Base-by-base conservation (phyloP, 2,888 invertebrate genomes). In the Boloria euphrosyne region DNA sequence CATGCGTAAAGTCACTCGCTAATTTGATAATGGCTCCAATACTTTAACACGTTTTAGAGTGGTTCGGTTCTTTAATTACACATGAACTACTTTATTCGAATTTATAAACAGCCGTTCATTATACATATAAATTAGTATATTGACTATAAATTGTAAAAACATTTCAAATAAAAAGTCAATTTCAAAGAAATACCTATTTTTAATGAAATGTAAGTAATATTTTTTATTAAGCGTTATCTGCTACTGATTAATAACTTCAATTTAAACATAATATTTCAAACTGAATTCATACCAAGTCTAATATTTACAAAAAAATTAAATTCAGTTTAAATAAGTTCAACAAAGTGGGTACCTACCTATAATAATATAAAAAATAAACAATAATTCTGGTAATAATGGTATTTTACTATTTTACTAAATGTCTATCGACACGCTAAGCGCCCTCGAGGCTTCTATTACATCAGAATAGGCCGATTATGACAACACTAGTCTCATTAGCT, bases 401-500 rank as follows among this genome's bases (percentile, higher is more conserved):
- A 66, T 55, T 61, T 61, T 55, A 47, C 50, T 62, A 66, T 55
- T 61, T 61, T 55, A 47, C 50, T 62, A 62, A 57, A 57, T 16
- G 57, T 51, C 44, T 55, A 66, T 62, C 66, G 62, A 27, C 44
- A 62, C 62, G 55, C 57, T 57, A 52, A 58, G 57, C 64, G 63
- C 55, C 63, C 55, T 46, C 57, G 27, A 65, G 67, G 69, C 69
- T 67, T 71, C 71, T 22, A 52, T 71, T 69, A 70, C 66, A 54
- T 62, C 60, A 69, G 49, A 70, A 63, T 67, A 62, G 67, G 64
- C 71, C 65, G 67, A 66, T 68, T 70, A 70, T 68, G 54, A 62
- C 63, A 69, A 31, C 61, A 63, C 60, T 63, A 66, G 70, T 70
- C 70, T 66, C 63, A 68, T 70, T 66, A 66, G 62, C 57, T 57